Base-by-base conservation (phyloP, 2,797 vertebrate species). In the Buphagus erythrorhynchus region DNA sequence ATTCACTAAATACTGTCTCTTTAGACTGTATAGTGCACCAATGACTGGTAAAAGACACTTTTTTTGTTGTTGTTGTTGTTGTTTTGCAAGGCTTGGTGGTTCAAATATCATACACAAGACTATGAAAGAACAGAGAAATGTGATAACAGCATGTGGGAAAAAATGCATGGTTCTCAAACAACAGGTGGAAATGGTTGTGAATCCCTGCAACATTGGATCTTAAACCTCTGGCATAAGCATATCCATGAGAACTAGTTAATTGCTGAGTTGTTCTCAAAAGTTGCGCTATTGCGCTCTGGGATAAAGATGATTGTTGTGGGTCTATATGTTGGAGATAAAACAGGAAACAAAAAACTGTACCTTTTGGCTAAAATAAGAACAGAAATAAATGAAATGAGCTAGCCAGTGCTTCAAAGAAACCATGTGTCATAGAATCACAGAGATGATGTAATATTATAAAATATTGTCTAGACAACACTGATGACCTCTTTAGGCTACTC, bases 131-230 rank as follows among this genome's bases (percentile, higher is more conserved):
- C 3, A 48, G 31, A 72, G 12, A 72, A 67, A 72, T 15, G 14
- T 55, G 15, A 24, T 51, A 59, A 67, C 0, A 5, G 7, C 0
- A 0, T 42, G 15, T 25, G 24, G n/a, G 5, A 68, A 67, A 69
- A 86, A 86, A 26, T 24, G 3, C 6, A 24, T 13, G 5, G 9
- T 61, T 82, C 20, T 86, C 31, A 75, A 90, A 45, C 16, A 40
- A 40, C 40, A 40, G 15, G 40, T 88, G 22, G 21, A 45, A 18
- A 11, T 51, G 13, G 15, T 28, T 52, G 25, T 57, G 28, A 43
- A 38, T 75, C 15, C 11, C 52, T 72, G 28, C 14, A 48, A 31
- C 2, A 61, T 0, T 86, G 46, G 31, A 16, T 82, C 49, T 69
- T 83, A 86, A 73, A 73, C 6, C 5, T 59, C 49, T 82, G 24